Conservation (phyloP, 2,888 invertebrate genomes). For the Pandemis corylana region DNA sequence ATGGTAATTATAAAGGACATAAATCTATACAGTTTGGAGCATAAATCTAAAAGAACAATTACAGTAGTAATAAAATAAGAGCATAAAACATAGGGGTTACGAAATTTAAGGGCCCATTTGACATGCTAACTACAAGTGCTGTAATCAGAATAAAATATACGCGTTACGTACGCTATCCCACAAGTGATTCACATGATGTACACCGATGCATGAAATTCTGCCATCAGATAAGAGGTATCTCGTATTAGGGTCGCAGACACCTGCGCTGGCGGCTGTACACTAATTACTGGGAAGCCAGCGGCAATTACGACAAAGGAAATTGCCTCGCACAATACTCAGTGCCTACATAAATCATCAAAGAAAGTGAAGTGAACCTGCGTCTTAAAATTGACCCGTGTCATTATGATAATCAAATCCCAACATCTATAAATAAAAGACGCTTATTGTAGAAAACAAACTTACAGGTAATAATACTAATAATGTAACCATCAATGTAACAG, state of each 20-base stretch:
- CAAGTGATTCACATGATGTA: constrained; percentile 23
- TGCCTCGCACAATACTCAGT: constrained; percentile 45
- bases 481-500: not conserved
- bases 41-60: constrained; percentile 39
- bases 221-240: constrained; percentile 38
- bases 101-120: constrained; percentile 17
- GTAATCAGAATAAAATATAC: constrained; percentile 19
- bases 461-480: not conserved
- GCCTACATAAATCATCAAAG: constrained; percentile 56
- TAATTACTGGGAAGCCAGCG: constrained; percentile 49
- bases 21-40: constrained; percentile 32
- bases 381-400: constrained; percentile 38
- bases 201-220: constrained; percentile 37
- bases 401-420: constrained; percentile 27
- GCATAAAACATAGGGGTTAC: constrained; percentile 28
- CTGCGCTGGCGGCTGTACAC: constrained; percentile 33
- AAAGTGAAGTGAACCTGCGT: constrained; percentile 47
- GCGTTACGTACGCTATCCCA: constrained; percentile 10
- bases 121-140: constrained; percentile 7
- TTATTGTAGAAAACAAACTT: not conserved
- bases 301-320: constrained; percentile 52
- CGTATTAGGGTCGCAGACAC: constrained; percentile 37
- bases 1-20: constrained; percentile 33
- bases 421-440: not conserved
- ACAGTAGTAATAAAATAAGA: constrained; percentile 33